Evolutionary conservation across 2,888 invertebrate genomes (phyloP).

Genomic region (Harpalus rufipes): DNA sequence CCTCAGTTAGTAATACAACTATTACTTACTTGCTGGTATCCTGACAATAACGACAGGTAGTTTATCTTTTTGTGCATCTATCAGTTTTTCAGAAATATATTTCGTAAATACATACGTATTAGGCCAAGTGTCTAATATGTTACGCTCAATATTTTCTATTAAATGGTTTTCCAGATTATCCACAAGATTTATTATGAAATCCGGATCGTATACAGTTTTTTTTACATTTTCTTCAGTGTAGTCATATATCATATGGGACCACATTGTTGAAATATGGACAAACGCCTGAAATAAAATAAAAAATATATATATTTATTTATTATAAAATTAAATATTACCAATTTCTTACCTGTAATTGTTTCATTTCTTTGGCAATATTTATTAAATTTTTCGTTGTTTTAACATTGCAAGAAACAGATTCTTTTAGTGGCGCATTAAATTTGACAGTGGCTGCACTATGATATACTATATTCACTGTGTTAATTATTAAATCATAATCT

Average conservation of each 20-base stretch:
- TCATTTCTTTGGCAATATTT: neutral
- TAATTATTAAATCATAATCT: neutral
- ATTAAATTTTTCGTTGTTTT: neutral
- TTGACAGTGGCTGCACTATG: neutral
- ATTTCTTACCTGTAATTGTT: neutral
- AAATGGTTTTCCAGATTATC: constrained; percentile 4
- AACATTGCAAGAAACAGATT: neutral
- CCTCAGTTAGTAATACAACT: neutral
- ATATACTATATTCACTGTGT: constrained; percentile 7
- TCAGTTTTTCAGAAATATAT: neutral
- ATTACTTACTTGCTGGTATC: constrained; percentile 15
- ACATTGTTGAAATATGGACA: constrained; percentile 9
- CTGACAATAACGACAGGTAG: constrained; percentile 8
- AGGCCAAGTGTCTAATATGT: neutral
- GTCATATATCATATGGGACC: neutral
- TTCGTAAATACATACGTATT: constrained; percentile 13
- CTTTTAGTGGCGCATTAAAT: neutral
- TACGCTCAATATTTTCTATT: neutral
- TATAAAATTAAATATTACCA: neutral
- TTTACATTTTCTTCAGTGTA: constrained; percentile 20
- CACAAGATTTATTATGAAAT: constrained; percentile 14
- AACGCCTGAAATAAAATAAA: constrained; percentile 6
- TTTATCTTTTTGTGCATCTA: constrained; percentile 9
- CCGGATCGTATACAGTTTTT: constrained; percentile 3
- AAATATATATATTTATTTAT: neutral